Conservation (phyloP, 2,888 invertebrate genomes). For the Monochamus alternatus region DNA sequence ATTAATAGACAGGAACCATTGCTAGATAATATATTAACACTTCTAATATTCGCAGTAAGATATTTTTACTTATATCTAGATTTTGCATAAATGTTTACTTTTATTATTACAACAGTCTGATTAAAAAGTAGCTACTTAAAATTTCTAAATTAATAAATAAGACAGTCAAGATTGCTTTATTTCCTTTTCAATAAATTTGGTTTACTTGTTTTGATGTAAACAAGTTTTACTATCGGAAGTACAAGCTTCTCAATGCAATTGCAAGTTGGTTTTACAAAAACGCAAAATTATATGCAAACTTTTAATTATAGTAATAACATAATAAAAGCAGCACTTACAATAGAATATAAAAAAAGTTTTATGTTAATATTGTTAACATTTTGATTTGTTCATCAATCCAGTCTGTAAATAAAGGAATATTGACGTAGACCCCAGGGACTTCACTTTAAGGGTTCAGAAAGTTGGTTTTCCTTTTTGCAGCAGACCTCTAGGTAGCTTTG, state of each 20-base stretch:
- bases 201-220: neutral
- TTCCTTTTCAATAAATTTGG: neutral
- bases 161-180: too few relatives aligned
- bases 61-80: too few relatives aligned
- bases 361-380: conserved; percentile 34
- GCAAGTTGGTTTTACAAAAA: too few relatives aligned
- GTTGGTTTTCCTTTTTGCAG: conserved; percentile 68
- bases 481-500: conserved; percentile 75
- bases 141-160: too few relatives aligned
- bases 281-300: neutral
- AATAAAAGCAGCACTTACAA: conserved; percentile 12
- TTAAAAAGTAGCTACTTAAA: too few relatives aligned
- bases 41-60: too few relatives aligned
- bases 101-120: too few relatives aligned
- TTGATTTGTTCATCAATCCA: conserved; percentile 53
- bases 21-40: too few relatives aligned
- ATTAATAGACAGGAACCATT: too few relatives aligned
- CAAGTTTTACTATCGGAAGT: neutral
- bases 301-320: neutral
- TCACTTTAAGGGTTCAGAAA: conserved; percentile 71
- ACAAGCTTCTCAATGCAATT: neutral
- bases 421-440: conserved; percentile 84
- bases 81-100: too few relatives aligned
- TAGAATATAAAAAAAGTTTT: conserved; percentile 4
- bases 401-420: conserved; percentile 74